Conservation (phyloP, 1,140 invertebrate species). For the Bombyx mandarina region DNA sequence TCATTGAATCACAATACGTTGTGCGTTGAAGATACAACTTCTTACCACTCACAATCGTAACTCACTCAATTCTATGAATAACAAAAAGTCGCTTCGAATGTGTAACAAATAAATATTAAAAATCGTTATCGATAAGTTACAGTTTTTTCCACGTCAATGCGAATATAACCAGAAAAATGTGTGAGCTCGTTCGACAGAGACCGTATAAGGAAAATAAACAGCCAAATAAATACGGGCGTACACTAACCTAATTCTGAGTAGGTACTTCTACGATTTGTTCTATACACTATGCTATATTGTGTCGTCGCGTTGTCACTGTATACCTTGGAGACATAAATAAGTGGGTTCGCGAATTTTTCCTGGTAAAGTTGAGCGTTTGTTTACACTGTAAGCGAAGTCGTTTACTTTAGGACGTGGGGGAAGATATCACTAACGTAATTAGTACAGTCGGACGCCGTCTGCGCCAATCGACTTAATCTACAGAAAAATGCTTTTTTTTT, state of each 20-base stretch:
- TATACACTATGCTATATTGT: constrained; percentile 23
- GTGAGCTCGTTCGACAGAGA: neutral
- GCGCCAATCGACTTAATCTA: constrained; percentile 22
- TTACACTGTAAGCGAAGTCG: constrained; percentile 56
- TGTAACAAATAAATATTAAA: too few relatives aligned
- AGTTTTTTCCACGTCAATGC: too few relatives aligned
- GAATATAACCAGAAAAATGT: too few relatives aligned
- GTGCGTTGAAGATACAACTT: too few relatives aligned
- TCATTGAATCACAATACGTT: constrained; percentile 17
- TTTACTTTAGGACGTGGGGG: constrained; percentile 40
- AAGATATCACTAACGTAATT: constrained; percentile 54
- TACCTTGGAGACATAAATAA: constrained; percentile 54
- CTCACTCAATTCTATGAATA: too few relatives aligned
- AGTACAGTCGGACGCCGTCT: constrained; percentile 30
- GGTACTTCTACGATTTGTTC: constrained; percentile 13
- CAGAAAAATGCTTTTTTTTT: constrained; percentile 29
- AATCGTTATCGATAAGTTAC: too few relatives aligned
- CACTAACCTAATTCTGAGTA: constrained; percentile 4
- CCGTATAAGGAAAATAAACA: constrained; percentile 1
- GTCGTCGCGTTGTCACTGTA: constrained; percentile 30
- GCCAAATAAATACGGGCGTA: neutral
- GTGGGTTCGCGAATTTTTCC: constrained; percentile 61
- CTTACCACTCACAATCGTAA: too few relatives aligned
- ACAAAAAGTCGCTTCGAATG: too few relatives aligned
- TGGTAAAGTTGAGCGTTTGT: constrained; percentile 51